Percentiles rank a stretch among this genome's conserved stretches.
These are phyloP conservation scores for Cyclopterus lumpus DNA, from an alignment of 2,797 vertebrate species.

Conservation along the genomic window DNA sequence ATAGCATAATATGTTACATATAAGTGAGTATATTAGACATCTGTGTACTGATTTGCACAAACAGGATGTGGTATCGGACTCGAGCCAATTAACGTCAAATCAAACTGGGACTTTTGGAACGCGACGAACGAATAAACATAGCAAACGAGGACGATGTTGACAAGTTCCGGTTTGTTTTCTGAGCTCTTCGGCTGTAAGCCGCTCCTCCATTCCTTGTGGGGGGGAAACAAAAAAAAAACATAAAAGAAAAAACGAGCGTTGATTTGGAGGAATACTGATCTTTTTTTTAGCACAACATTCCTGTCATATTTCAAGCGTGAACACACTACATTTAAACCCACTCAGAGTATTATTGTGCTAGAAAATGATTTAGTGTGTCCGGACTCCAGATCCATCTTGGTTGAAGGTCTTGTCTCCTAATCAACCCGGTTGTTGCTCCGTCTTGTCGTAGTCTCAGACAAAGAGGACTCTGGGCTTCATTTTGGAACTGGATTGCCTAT, in stretches of 20 bases:
- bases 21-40: neutral
- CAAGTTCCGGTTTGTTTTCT: neutral
- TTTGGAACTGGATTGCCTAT: neutral
- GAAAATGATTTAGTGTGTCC: neutral
- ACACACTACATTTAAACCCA: neutral
- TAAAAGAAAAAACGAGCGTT: neutral
- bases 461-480: neutral
- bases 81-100: neutral
- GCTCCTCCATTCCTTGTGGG: neutral
- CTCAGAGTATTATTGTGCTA: neutral
- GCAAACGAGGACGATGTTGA: neutral
- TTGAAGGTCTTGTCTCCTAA: neutral
- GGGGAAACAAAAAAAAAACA: neutral
- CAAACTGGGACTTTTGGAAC: neutral
- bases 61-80: constrained; percentile 16
- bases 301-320: neutral
- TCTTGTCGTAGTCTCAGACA: neutral
- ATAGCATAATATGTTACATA: no score
- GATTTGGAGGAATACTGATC: neutral
- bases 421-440: neutral
- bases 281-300: neutral
- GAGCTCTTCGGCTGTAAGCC: neutral
- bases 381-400: no score
- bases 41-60: neutral
- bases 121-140: neutral